Percentiles rank a stretch among this genome's conserved stretches.
These are phyloP conservation scores for Symphodus melops DNA, from an alignment of 2,113 vertebrate genomes.

Conservation along the genomic window DNA sequence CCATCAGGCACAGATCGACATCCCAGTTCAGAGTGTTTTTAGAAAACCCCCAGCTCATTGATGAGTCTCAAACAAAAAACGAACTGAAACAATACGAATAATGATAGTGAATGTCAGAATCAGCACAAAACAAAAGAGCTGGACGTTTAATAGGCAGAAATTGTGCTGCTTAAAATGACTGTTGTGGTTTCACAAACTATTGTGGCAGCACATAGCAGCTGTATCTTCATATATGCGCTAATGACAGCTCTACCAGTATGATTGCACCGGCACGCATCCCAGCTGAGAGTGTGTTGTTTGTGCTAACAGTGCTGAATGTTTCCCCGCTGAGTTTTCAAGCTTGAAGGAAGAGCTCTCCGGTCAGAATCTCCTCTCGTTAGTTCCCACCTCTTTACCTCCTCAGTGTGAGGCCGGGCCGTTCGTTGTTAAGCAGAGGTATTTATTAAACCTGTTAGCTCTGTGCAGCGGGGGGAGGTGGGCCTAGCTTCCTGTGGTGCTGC, in stretches of 20 bases:
- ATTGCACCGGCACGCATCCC: not conserved
- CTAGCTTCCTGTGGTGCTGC: conserved; percentile 24
- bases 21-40: no score
- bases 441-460: conserved; percentile 55
- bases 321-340: conserved; percentile 40
- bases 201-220: not conserved
- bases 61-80: not conserved
- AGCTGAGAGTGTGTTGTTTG: conserved; percentile 17
- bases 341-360: conserved; percentile 21
- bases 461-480: conserved; percentile 14
- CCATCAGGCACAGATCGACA: no score
- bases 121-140: not conserved
- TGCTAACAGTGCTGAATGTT: conserved; percentile 1
- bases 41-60: not conserved
- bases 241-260: not conserved
- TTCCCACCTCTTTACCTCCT: conserved; percentile 57
- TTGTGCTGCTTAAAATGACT: not conserved
- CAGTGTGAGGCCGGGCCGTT: conserved; percentile 22
- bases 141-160: not conserved
- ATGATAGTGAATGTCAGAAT: not conserved
- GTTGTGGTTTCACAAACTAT: not conserved
- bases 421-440: conserved; percentile 43
- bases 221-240: not conserved
- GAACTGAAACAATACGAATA: not conserved
- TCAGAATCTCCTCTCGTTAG: conserved; percentile 27